phyloP scores from a whole-genome alignment of 2,797 vertebrate genomes.

The Urocyon cinereoargenteus region DNA sequence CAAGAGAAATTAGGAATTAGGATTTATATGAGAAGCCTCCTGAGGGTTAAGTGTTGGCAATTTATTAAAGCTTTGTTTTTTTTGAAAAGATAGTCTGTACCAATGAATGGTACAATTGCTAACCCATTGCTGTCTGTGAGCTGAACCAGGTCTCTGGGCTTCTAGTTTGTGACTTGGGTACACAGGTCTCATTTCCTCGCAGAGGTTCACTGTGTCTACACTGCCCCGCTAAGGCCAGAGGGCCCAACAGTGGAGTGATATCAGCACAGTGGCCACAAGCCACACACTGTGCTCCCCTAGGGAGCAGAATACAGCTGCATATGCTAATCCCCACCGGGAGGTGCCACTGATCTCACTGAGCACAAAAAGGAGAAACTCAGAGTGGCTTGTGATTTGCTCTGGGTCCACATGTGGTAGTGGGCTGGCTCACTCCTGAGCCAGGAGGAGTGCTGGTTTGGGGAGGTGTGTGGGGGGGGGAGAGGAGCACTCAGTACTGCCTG shows the following conservation, averaged over 20 bases:
- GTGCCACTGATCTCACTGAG: background rate
- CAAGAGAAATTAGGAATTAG: background rate
- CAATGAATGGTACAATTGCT: background rate
- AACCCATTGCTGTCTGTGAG: background rate
- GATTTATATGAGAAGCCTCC: background rate
- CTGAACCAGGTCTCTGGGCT: background rate
- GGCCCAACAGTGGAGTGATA: background rate
- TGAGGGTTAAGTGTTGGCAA: background rate
- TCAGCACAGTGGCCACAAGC: rapidly evolving
- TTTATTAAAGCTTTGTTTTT: background rate
- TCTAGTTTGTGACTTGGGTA: background rate
- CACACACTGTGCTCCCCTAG: background rate
- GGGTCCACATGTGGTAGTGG: rapidly evolving
- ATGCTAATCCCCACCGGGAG: background rate
- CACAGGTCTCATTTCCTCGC: background rate
- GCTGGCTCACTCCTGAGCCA: background rate
- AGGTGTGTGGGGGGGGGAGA: rapidly evolving
- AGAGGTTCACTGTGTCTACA: background rate
- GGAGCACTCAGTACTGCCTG: background rate
- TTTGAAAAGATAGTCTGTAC: background rate
- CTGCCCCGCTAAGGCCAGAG: background rate
- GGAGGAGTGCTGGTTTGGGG: rapidly evolving
- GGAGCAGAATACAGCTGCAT: background rate
- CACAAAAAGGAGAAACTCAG: background rate
- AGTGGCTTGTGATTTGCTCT: background rate